phyloP scores from a whole-genome alignment of 2,797 vertebrate genomes.

The Todus mexicanus region DNA sequence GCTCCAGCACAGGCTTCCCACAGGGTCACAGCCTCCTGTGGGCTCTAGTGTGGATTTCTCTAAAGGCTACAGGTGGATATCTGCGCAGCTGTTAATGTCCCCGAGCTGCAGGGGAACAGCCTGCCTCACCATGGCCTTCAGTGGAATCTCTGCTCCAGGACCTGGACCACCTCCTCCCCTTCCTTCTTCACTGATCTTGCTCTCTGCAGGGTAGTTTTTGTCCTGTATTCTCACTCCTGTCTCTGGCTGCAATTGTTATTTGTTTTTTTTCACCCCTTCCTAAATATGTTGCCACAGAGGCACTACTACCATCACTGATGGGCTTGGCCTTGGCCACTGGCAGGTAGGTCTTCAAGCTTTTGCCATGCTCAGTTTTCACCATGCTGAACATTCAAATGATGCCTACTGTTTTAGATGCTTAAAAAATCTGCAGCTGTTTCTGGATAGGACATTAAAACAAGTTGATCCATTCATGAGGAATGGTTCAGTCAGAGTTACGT shows the following conservation, averaged over 20 bases:
- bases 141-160: neutral
- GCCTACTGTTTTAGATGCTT: neutral
- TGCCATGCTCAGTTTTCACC: neutral
- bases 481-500: neutral
- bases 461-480: neutral
- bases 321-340: neutral
- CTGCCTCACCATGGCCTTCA: neutral
- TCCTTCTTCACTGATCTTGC: neutral
- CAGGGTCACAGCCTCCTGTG: neutral
- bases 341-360: neutral
- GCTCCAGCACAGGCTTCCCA: no score
- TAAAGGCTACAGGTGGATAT: neutral
- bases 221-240: neutral
- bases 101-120: neutral
- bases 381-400: neutral
- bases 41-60: neutral
- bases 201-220: neutral
- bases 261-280: neutral
- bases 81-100: neutral
- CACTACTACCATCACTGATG: neutral
- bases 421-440: neutral
- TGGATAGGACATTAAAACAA: neutral
- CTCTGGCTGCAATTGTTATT: neutral
- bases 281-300: neutral
- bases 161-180: neutral